phyloP scores from a whole-genome alignment of 1,140 invertebrate genomes.

The Anoplophora glabripennis region DNA sequence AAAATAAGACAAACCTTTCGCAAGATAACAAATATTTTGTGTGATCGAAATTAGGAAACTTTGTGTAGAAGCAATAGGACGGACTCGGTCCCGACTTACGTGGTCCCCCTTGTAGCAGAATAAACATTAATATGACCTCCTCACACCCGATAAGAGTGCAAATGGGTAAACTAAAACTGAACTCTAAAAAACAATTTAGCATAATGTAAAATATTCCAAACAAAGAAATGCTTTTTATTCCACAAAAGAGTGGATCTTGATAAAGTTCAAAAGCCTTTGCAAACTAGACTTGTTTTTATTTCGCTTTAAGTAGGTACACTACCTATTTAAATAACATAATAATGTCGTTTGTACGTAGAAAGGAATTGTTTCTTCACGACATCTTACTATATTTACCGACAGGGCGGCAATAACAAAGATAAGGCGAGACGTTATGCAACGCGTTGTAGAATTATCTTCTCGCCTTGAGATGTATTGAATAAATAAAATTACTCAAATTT shows the following conservation, averaged over 20 bases:
- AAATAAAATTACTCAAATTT: background rate
- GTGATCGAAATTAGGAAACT: too few species aligned
- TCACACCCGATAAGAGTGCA: slow-evolving; percentile 11
- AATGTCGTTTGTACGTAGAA: slow-evolving; percentile 9
- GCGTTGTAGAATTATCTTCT: background rate
- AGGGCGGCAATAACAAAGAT: slow-evolving; percentile 2
- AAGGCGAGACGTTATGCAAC: background rate
- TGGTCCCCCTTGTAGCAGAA: background rate
- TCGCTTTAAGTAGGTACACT: background rate
- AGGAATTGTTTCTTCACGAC: slow-evolving; percentile 3
- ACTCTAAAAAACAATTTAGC: slow-evolving; percentile 13
- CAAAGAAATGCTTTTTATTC: slow-evolving; percentile 20
- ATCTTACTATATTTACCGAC: slow-evolving; percentile 2
- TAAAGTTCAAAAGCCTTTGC: slow-evolving; percentile 21
- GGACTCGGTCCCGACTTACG: background rate
- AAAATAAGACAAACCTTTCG: too few species aligned
- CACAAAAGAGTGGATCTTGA: slow-evolving; percentile 19
- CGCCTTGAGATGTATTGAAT: background rate
- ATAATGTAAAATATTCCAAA: slow-evolving; percentile 14
- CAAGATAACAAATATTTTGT: too few species aligned
- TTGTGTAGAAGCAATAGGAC: too few species aligned
- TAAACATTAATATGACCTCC: background rate
- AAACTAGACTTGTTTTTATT: slow-evolving; percentile 3
- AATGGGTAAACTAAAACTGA: background rate
- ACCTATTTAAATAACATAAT: background rate